A percentile compares a stretch with the other conserved stretches of the same genome.
Evolutionary conservation across 2,888 invertebrate genomes (phyloP).

Genomic region (Heliconius aoede): DNA sequence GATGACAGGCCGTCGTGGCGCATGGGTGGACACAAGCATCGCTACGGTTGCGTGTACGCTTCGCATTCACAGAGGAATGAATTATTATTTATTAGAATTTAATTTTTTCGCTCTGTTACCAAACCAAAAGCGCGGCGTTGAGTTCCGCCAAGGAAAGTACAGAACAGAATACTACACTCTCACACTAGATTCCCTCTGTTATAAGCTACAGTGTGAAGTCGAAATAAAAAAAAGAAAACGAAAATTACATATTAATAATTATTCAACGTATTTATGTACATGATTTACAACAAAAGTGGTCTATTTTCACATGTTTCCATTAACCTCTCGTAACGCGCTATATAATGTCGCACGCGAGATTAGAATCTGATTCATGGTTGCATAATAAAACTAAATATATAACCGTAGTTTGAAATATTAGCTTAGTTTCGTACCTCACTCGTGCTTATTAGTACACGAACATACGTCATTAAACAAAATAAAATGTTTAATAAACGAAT

Average conservation of each 20-base stretch:
- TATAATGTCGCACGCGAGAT: constrained; percentile 62
- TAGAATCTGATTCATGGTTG: constrained; percentile 46
- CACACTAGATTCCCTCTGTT: no score
- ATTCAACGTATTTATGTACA: constrained; percentile 23
- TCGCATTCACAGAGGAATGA: no score
- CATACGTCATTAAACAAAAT: constrained; percentile 14
- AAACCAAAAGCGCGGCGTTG: no score
- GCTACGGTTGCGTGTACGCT: no score
- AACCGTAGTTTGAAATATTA: constrained; percentile 14
- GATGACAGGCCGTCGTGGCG: no score
- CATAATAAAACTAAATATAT: constrained; percentile 38
- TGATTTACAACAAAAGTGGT: constrained; percentile 46
- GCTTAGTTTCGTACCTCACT: constrained; percentile 18
- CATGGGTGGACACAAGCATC: no score
- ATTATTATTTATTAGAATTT: no score
- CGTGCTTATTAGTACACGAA: constrained; percentile 3
- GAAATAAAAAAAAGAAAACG: background rate
- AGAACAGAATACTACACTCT: no score
- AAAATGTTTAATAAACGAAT: constrained; percentile 22
- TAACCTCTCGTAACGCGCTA: constrained; percentile 55
- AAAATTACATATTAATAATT: constrained; percentile 8
- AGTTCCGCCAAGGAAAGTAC: no score
- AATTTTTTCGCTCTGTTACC: no score
- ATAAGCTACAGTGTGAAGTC: no score
- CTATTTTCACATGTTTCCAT: constrained; percentile 58